phyloP scores from a whole-genome alignment of 2,888 invertebrate genomes.

The Patella pellucida region DNA sequence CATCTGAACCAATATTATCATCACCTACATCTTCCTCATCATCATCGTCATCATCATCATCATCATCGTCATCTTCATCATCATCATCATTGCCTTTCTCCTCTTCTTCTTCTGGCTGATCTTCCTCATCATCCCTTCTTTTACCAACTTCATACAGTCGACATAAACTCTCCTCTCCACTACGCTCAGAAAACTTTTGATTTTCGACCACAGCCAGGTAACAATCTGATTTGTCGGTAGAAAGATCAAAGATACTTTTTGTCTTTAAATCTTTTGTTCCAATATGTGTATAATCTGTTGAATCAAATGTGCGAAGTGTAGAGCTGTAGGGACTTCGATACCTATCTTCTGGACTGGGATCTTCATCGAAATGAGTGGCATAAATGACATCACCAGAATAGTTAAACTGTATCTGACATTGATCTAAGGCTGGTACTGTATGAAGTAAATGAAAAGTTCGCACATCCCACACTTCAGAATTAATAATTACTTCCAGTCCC shows the following conservation, averaged over 20 bases:
- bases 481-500: conserved; percentile 95
- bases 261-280: conserved; percentile 92
- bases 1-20: conserved; percentile 22
- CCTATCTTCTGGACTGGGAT: conserved; percentile 74
- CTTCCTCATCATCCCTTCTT: conserved; percentile 88
- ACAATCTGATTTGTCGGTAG: conserved; percentile 86
- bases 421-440: conserved; percentile 93
- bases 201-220: conserved; percentile 90
- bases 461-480: conserved; percentile 97
- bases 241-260: conserved; percentile 87
- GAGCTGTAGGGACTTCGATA: conserved; percentile 82
- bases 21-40: conserved; percentile 32
- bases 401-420: conserved; percentile 90
- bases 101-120: conserved; percentile 76
- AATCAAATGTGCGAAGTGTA: conserved; percentile 94
- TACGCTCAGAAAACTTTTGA: conserved; percentile 76
- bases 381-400: conserved; percentile 89
- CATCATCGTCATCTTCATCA: conserved; percentile 21
- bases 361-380: conserved; percentile 68
- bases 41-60: conserved; percentile 42
- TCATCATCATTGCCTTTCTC: conserved; percentile 31
- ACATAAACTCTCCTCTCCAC: conserved; percentile 89
- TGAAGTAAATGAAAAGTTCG: conserved; percentile 93
- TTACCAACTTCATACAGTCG: conserved; percentile 93
- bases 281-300: conserved; percentile 93